Evolutionary conservation across 2,797 vertebrate species (phyloP).

Genomic region (Paramormyrops hopkinsi): DNA sequence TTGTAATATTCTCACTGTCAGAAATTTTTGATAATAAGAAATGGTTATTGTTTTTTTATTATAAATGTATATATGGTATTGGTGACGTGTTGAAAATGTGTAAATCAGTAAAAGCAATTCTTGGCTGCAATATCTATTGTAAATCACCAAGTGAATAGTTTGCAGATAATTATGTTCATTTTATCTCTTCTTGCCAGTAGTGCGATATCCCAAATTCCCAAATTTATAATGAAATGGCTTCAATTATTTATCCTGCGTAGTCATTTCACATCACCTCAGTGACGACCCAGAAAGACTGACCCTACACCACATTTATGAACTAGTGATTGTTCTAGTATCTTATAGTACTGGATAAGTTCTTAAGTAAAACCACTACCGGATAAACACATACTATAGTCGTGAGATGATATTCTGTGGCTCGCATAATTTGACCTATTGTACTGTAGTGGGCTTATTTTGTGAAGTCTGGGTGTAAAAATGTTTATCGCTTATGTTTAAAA

Average conservation of each 20-base stretch:
- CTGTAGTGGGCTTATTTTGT: background rate
- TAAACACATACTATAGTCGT: background rate
- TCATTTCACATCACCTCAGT: background rate
- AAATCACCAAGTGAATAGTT: background rate
- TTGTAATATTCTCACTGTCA: background rate
- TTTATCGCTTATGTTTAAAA: background rate
- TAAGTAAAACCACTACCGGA: background rate
- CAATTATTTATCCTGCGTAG: background rate
- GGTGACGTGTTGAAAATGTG: background rate
- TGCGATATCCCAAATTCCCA: background rate
- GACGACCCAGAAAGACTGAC: background rate
- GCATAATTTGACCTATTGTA: background rate
- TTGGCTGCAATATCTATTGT: background rate
- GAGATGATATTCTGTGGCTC: background rate
- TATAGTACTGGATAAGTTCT: background rate
- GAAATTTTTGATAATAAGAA: background rate
- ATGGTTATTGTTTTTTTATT: background rate
- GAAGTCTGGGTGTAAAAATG: background rate
- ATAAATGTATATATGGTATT: background rate
- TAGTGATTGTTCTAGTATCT: background rate
- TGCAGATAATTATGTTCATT: background rate
- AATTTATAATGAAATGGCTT: background rate
- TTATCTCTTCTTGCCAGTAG: background rate
- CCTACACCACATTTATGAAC: background rate
- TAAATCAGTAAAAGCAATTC: background rate